These are phyloP conservation scores for Clavelina lepadiformis DNA, from an alignment of 23 tunicate genomes.

Conservation along the genomic window DNA sequence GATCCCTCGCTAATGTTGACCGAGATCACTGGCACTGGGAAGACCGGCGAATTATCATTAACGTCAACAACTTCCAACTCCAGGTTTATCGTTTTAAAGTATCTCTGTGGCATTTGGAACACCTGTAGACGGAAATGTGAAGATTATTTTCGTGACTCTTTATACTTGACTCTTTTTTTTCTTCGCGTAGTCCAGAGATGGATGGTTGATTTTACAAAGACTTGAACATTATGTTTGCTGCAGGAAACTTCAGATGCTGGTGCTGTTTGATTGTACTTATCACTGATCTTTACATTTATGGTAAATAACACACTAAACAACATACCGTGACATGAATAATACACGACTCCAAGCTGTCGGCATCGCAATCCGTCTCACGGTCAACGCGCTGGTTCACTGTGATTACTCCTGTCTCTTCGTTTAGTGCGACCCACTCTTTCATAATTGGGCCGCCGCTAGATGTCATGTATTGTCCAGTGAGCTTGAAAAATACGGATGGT, in stretches of 20 bases:
- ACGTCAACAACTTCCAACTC: slow-evolving; percentile 52
- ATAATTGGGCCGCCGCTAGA: slow-evolving; percentile 26
- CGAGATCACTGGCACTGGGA: slow-evolving; percentile 32
- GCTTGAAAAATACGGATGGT: slow-evolving; percentile 15
- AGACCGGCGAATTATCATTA: slow-evolving; percentile 71
- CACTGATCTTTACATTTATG: too few species aligned
- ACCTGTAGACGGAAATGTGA: slow-evolving; percentile 9
- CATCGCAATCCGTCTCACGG: slow-evolving; percentile 62
- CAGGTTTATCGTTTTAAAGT: slow-evolving; percentile 40
- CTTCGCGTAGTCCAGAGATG: too few species aligned
- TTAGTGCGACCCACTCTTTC: slow-evolving; percentile 48
- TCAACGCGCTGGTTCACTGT: slow-evolving; percentile 60
- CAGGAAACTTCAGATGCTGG: too few species aligned
- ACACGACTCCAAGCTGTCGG: slow-evolving; percentile 39
- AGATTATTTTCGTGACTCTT: not conserved
- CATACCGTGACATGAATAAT: slow-evolving; percentile 55
- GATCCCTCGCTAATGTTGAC: slow-evolving; percentile 65
- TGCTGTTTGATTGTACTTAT: too few species aligned
- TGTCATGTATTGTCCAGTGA: slow-evolving; percentile 29
- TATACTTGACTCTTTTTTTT: too few species aligned
- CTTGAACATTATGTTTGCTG: too few species aligned
- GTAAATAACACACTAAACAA: not conserved
- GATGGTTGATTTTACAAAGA: too few species aligned
- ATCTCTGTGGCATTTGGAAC: slow-evolving; percentile 42
- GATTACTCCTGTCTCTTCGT: slow-evolving; percentile 40